These are phyloP conservation scores for Alcedo quadribrachys DNA, from an alignment of 2,797 vertebrate genomes.

Conservation along the genomic window DNA sequence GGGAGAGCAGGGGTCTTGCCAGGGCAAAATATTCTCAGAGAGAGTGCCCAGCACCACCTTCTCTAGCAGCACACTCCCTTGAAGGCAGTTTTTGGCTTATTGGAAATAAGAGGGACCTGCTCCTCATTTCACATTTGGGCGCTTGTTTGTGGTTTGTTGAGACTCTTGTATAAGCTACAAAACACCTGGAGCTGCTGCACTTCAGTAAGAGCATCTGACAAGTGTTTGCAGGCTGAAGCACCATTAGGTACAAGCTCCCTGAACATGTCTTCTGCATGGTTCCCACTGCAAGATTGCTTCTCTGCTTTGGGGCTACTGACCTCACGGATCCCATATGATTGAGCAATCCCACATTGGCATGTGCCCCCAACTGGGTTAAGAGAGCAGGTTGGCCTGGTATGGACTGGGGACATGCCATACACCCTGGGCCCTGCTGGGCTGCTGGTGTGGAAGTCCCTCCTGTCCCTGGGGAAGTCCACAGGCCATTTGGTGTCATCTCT, in stretches of 20 bases:
- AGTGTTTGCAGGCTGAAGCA: not conserved
- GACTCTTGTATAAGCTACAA: not conserved
- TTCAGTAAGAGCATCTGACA: not conserved
- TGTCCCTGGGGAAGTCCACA: not conserved
- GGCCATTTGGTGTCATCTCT: rapidly evolving
- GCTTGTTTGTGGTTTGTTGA: not conserved
- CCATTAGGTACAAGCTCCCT: not conserved
- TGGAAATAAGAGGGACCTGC: not conserved
- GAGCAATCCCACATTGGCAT: rapidly evolving
- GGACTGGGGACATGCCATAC: not conserved
- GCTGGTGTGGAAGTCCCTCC: not conserved
- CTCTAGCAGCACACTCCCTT: not conserved
- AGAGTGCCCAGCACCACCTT: not conserved
- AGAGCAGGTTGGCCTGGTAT: not conserved
- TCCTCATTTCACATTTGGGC: not conserved
- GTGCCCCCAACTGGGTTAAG: not conserved
- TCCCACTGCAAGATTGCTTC: rapidly evolving
- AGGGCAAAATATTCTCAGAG: not conserved
- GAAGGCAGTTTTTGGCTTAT: not conserved
- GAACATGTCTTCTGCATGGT: not conserved
- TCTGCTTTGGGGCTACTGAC: rapidly evolving
- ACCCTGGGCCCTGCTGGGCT: not conserved
- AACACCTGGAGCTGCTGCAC: not conserved
- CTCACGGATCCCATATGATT: rapidly evolving
- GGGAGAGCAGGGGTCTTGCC: not conserved